A percentile compares a stretch with the other conserved stretches of the same genome.
These are phyloP conservation scores for Balaenoptera acutorostrata DNA, from an alignment of 2,113 vertebrate species.

Conservation along the genomic window DNA sequence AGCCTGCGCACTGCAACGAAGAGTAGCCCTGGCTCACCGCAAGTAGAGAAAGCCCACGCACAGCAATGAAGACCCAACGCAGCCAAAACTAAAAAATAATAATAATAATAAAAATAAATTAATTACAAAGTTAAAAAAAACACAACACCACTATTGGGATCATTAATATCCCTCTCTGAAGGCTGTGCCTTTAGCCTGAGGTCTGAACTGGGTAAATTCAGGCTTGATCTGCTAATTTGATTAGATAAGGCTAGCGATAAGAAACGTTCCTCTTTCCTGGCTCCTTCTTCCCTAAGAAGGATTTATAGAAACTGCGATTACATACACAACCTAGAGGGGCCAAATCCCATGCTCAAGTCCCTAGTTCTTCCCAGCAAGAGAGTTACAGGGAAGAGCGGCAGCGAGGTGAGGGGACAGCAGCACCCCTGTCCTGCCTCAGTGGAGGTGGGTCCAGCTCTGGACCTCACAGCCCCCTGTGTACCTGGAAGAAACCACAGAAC, in stretches of 20 bases:
- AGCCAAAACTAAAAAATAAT: too few relatives aligned
- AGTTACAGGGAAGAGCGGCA: background rate
- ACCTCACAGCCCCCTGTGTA: background rate
- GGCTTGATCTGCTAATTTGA: background rate
- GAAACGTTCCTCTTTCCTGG: background rate
- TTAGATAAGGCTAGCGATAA: background rate
- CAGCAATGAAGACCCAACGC: too few relatives aligned
- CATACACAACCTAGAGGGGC: fast-evolving
- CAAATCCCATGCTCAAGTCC: background rate
- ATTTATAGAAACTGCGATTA: background rate
- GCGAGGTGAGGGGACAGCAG: fast-evolving
- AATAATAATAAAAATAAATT: too few relatives aligned
- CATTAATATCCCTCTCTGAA: background rate
- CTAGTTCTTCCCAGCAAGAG: background rate
- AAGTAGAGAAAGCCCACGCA: too few relatives aligned
- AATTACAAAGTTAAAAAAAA: background rate
- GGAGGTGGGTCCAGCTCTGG: background rate
- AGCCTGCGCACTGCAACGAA: fast-evolving
- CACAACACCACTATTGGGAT: background rate
- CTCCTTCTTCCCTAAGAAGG: background rate
- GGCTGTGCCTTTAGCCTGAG: background rate
- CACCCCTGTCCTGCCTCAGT: background rate
- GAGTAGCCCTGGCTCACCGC: too few relatives aligned
- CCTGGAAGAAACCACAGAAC: background rate
- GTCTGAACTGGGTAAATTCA: background rate